Percentiles rank a stretch among this genome's conserved stretches.
Conservation (phyloP, 1,140 invertebrate species). For the Drosophila bocqueti region DNA sequence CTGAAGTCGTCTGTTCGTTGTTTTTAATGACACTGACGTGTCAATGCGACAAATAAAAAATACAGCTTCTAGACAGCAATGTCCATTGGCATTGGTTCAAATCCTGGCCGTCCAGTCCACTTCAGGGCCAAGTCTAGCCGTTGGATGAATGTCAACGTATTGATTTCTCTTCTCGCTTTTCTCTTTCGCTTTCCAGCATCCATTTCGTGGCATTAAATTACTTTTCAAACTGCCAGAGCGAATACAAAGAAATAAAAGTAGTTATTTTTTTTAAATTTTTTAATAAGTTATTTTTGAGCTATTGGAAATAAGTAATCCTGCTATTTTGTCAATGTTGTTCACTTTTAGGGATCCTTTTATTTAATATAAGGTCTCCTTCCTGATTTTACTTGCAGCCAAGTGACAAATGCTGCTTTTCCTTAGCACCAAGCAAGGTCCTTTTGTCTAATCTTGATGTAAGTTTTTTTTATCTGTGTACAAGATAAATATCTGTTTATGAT, state of each 20-base stretch:
- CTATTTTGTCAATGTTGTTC: background rate
- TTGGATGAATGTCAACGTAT: conserved; percentile 73
- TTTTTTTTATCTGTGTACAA: conserved; percentile 8
- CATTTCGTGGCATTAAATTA: conserved; percentile 64
- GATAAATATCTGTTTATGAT: conserved; percentile 66
- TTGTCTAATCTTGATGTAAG: background rate
- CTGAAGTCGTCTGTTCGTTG: conserved; percentile 45
- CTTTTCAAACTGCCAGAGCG: conserved; percentile 58
- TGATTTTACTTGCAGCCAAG: no score
- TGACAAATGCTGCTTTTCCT: background rate
- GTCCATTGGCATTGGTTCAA: conserved; percentile 76
- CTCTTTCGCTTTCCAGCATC: conserved; percentile 31
- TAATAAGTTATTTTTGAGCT: background rate
- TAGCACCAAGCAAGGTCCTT: background rate
- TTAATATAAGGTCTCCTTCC: background rate
- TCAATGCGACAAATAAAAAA: conserved; percentile 71
- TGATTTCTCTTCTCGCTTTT: conserved; percentile 55
- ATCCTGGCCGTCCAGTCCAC: conserved; percentile 53
- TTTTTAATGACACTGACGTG: conserved; percentile 77
- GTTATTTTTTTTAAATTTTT: background rate
- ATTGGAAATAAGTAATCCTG: background rate
- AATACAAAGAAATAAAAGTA: background rate
- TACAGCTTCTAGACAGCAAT: conserved; percentile 24
- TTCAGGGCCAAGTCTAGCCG: conserved; percentile 74
- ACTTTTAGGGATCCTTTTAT: background rate